These are phyloP conservation scores for Columba livia DNA, from an alignment of 2,113 vertebrate species.

Conservation along the genomic window DNA sequence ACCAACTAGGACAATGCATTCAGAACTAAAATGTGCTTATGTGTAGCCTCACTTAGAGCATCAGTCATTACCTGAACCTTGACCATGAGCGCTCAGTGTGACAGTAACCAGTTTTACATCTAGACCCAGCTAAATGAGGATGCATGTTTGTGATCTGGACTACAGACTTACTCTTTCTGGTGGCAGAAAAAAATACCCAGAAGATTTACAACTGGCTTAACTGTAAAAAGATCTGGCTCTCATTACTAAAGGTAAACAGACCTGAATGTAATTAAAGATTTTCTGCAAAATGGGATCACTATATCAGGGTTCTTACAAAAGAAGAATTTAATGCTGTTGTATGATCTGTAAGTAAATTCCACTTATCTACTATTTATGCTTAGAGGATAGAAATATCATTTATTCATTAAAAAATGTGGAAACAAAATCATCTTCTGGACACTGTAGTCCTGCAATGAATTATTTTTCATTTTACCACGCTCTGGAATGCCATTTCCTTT, in stretches of 20 bases:
- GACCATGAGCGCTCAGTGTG: conserved; percentile 47
- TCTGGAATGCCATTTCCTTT: conserved; percentile 4
- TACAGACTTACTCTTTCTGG: background rate
- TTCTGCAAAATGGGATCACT: background rate
- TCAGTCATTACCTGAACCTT: conserved; percentile 67
- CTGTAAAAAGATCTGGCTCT: background rate
- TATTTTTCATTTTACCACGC: background rate
- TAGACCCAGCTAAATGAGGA: conserved; percentile 28
- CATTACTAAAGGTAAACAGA: conserved; percentile 23
- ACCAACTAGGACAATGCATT: conserved; percentile 32
- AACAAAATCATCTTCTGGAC: background rate
- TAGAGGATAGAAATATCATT: background rate
- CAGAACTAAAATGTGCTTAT: background rate
- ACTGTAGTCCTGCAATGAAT: background rate
- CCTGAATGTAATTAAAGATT: background rate
- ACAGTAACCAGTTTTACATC: conserved; percentile 39
- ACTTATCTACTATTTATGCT: background rate
- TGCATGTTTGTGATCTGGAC: background rate
- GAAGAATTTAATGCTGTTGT: background rate
- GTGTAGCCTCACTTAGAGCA: conserved; percentile 35
- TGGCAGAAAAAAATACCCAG: background rate
- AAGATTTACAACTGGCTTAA: background rate
- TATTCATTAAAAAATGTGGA: conserved; percentile 7
- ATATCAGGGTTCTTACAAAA: background rate
- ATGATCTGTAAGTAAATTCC: background rate